Base-by-base conservation (phyloP, 2,797 vertebrate genomes). In the Nannoperca australis region DNA sequence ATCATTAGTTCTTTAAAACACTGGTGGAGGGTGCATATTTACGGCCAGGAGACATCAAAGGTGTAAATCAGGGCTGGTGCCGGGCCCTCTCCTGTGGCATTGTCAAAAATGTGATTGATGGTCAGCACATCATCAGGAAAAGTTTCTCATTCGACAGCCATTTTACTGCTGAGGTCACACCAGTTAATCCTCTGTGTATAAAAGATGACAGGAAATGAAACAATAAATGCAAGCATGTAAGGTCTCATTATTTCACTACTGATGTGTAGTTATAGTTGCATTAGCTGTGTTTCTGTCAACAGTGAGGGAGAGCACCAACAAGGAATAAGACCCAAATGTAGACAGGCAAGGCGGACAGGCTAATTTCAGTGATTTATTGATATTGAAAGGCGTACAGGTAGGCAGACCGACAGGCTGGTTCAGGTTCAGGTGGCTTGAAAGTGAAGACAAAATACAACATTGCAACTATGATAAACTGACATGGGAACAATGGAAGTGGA, bases 1-100 rank as follows among this genome's bases (percentile, higher is more conserved):
- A 91, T 89, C 85, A 90, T 92, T 88, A 88, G 78, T 79, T 87
- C 77, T 86, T 83, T 81, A 89, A 93, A 89, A 90, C 71, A 86
- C 75, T 54, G 49, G 70, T 73, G 63, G 72, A 83, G 78, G 85
- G 64, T 22, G 65, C 79, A 87, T 84, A 65, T 89, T 90, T 92
- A 83, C 62, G 20, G 53, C 78, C 73, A 75, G 73, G 61, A 79
- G 76, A 89, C 78, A 85, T 89, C 73, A 82, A 70, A 89, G 81
- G 89, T 90, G 84, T 93, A 91, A 90, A 89, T 89, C 76, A 85
- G 72, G 10, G 24, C 8, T 24, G 56, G 64, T 64, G 80, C 61
- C 20, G 7, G 47, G 55, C 76, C 59, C 70, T 74, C 45, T 68
- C 27, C 30, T 30, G 73, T 68, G 72, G 73, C 62, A 68, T 88